These are phyloP conservation scores for Calonectris borealis DNA, from an alignment of 2,113 vertebrate species.

Conservation along the genomic window DNA sequence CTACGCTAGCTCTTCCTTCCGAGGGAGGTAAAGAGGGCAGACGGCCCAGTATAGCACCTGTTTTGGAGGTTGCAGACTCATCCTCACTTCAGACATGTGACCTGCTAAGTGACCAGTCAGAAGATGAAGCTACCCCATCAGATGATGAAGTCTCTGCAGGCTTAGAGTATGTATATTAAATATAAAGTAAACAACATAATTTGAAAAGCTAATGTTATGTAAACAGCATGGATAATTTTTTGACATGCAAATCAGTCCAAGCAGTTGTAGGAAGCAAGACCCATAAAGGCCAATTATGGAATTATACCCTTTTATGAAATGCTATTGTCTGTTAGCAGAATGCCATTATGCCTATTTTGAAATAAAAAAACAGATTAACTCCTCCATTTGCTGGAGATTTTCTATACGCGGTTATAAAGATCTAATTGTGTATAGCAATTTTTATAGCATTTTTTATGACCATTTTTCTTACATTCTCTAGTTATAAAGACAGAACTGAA, in stretches of 20 bases:
- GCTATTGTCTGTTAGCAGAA: neutral
- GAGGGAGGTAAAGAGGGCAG: constrained; percentile 69
- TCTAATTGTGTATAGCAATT: neutral
- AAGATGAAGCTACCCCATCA: constrained; percentile 77
- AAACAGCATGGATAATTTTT: neutral
- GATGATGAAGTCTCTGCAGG: constrained; percentile 77
- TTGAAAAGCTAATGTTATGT: neutral
- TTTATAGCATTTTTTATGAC: neutral
- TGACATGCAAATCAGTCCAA: neutral
- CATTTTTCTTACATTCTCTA: neutral
- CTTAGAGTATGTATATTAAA: constrained; percentile 70
- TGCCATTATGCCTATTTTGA: neutral
- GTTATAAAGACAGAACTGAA: neutral
- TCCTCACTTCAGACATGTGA: constrained; percentile 79
- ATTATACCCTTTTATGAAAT: neutral
- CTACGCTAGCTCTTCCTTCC: constrained; percentile 73
- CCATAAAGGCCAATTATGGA: neutral
- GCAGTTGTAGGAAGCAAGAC: neutral
- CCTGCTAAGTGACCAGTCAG: constrained; percentile 81
- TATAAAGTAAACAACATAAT: neutral
- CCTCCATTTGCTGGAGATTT: neutral
- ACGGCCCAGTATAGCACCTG: constrained; percentile 80
- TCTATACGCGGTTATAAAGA: neutral
- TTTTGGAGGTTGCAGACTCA: constrained; percentile 80
- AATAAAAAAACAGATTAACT: neutral